phyloP scores from a whole-genome alignment of 1,140 invertebrate genomes.

The Micrasema longulum region DNA sequence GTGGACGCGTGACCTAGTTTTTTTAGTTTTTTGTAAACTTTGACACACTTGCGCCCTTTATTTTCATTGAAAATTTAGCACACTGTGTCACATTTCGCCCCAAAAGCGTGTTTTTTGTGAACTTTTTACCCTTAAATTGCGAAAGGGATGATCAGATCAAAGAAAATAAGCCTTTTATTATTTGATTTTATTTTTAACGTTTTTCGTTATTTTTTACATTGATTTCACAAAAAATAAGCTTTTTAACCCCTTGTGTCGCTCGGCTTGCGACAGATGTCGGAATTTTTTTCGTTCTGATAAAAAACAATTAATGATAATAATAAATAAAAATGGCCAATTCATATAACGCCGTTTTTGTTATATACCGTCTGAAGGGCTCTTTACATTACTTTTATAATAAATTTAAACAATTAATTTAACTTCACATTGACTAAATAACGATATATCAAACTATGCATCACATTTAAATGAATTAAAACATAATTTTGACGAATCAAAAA shows the following conservation, averaged over 20 bases:
- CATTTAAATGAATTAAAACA: too few relatives aligned
- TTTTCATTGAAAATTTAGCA: slow-evolving; percentile 19
- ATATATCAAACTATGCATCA: too few relatives aligned
- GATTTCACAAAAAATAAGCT: neutral
- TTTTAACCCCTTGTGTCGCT: neutral
- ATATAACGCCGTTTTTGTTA: too few relatives aligned
- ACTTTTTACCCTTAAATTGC: neutral
- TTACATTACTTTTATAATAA: too few relatives aligned
- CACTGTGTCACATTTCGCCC: neutral
- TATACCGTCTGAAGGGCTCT: too few relatives aligned
- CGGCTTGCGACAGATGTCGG: neutral
- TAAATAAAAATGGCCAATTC: too few relatives aligned
- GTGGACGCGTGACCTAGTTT: slow-evolving; percentile 6
- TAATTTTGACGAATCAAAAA: too few relatives aligned
- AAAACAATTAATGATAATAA: too few relatives aligned
- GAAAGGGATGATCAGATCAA: neutral
- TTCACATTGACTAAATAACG: too few relatives aligned
- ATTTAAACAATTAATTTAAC: too few relatives aligned
- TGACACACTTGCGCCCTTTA: slow-evolving; percentile 18
- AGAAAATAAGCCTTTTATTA: slow-evolving; percentile 4
- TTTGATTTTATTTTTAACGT: slow-evolving; percentile 10
- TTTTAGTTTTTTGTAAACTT: neutral
- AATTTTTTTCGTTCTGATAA: too few relatives aligned
- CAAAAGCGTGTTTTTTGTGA: neutral
- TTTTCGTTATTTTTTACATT: neutral